Conservation (phyloP, 2,888 invertebrate genomes). For the Nomada fucata region DNA sequence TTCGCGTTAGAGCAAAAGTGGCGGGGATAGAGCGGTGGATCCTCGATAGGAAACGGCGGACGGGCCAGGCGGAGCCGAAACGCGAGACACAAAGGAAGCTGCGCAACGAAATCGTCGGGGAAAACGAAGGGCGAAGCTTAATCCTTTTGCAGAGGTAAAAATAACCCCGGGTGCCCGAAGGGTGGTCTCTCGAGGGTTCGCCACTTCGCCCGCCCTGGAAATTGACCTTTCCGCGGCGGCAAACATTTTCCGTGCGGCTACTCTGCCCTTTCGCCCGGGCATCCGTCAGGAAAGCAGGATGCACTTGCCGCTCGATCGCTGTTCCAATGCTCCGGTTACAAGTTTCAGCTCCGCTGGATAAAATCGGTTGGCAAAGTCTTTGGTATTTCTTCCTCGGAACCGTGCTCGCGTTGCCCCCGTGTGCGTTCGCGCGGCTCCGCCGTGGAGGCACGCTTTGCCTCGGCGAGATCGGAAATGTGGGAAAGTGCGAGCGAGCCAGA, state of each 20-base stretch:
- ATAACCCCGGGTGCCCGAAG: slow-evolving; percentile 24
- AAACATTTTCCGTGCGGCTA: slow-evolving; percentile 8
- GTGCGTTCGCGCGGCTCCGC: too few species aligned
- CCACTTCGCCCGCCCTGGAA: slow-evolving; percentile 1
- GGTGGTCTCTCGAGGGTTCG: slow-evolving; percentile 1
- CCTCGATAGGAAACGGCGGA: background rate
- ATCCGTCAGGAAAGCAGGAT: background rate
- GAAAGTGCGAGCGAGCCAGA: slow-evolving; percentile 21
- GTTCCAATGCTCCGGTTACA: too few species aligned
- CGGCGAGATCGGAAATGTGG: slow-evolving; percentile 45
- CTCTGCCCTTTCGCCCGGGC: background rate
- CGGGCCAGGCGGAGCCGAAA: slow-evolving; percentile 6
- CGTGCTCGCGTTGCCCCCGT: background rate
- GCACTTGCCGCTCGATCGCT: background rate
- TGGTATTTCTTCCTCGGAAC: background rate
- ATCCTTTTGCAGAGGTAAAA: slow-evolving; percentile 53
- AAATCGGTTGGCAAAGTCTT: background rate
- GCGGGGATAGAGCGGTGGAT: too few species aligned
- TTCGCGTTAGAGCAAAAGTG: too few species aligned
- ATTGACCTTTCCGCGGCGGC: slow-evolving; percentile 40
- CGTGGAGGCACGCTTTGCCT: background rate
- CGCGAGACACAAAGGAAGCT: slow-evolving; percentile 19
- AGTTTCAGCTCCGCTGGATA: background rate
- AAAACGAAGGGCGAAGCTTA: slow-evolving; percentile 42
- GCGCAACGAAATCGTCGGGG: slow-evolving; percentile 16